phyloP scores from a whole-genome alignment of 2,888 invertebrate genomes.

The Plagodis pulveraria region DNA sequence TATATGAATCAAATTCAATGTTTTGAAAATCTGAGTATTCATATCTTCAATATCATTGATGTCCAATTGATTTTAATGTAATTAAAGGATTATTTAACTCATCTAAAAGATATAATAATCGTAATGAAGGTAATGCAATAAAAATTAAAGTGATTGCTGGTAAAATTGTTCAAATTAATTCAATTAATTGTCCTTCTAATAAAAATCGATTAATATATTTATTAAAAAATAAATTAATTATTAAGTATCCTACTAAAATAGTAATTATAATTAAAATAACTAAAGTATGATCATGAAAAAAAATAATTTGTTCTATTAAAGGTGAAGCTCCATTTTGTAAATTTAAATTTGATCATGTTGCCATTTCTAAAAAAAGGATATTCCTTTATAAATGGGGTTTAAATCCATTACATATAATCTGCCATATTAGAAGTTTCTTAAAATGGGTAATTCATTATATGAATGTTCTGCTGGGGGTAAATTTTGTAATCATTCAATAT shows the following conservation, averaged over 20 bases:
- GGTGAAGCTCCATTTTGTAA: conserved; percentile 87
- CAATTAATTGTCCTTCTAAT: conserved; percentile 85
- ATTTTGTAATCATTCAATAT: conserved; percentile 87
- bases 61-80: conserved; percentile 87
- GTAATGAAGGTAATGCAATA: conserved; percentile 86
- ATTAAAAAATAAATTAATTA: conserved; percentile 83
- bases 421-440: conserved; percentile 87
- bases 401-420: conserved; percentile 85
- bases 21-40: conserved; percentile 55
- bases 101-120: conserved; percentile 85
- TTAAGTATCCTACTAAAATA: conserved; percentile 84
- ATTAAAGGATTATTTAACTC: conserved; percentile 85
- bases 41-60: conserved; percentile 88
- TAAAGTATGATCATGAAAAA: conserved; percentile 87
- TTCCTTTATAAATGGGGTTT: conserved; percentile 87
- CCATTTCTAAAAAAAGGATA: conserved; percentile 58
- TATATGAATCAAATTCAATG: too few species aligned
- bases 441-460: conserved; percentile 76
- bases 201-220: conserved; percentile 83
- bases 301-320: conserved; percentile 87
- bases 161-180: conserved; percentile 87
- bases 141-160: conserved; percentile 86
- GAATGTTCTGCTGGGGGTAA: conserved; percentile 67
- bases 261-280: conserved; percentile 87
- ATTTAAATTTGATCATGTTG: conserved; percentile 35